Evolutionary conservation across 2,113 vertebrate species (phyloP), one percentile per base, ranked within the genome.

Genomic region (Morone chrysops): DNA sequence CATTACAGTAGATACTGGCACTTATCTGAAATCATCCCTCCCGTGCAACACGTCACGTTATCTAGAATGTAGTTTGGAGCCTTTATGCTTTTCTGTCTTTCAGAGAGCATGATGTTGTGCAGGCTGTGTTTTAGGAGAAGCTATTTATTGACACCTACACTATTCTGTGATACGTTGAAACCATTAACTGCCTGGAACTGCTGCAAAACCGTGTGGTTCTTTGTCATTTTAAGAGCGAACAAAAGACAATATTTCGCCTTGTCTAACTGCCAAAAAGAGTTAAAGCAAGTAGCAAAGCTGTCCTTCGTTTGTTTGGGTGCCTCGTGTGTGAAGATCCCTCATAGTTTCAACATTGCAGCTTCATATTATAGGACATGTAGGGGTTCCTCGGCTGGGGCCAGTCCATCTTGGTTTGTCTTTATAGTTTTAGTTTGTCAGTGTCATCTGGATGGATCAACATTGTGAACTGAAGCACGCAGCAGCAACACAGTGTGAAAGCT

Each of bases 261-360:
- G 62, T 56, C 50, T 20, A 41, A 54, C 65, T 81, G 70, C 80
- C 83, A 89, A 82, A 76, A 54, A 1, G 47, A 60, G 53, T 13
- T 47, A 57, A 75, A 25, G 8, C 25, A 14, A 56, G 48, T 17
- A 60, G 47, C 74, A 25, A 22, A 31, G 47, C 54, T 65, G 77
- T 31, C 31, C 31, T 31, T 31, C 3, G 31, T 31, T 31, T 31
- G 31, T 31, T 2, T 31, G 31, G 31, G 31, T 31, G 31, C 66
- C 56, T 79, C 56, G 4, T 13, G 36, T 62, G 25, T 5, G 25
- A 62, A 20, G 12, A 61, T 20, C 18, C n/a, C 18, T 38, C 13
- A 20, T 45, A 8, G 38, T 50, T 71, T 76, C 36, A 13, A 2
- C 50, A 48, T 59, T 2, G 45, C 31, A 31, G 68, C 71, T 81